A percentile compares a stretch with the other conserved stretches of the same genome.
Evolutionary conservation across 1,140 invertebrate species (phyloP).

Genomic region (Temnothorax curvispinosus): DNA sequence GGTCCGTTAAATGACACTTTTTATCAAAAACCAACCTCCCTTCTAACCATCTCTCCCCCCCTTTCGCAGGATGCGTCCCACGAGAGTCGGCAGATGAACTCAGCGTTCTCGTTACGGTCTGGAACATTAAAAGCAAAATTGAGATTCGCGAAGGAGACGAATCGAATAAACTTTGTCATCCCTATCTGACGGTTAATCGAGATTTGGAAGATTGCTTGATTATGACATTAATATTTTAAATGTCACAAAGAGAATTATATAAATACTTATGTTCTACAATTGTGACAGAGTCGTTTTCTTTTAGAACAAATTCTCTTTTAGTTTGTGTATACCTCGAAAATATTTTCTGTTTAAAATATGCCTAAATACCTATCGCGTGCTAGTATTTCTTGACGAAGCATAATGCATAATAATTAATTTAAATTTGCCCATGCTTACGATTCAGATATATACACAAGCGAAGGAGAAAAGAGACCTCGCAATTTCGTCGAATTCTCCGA

Average conservation of each 20-base stretch:
- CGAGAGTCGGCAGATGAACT: slow-evolving; percentile 36
- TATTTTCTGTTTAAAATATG: not conserved
- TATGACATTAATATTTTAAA: not conserved
- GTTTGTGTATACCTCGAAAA: not conserved
- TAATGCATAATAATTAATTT: not conserved
- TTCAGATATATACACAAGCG: no score
- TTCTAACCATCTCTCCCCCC: not conserved
- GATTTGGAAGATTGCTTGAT: not conserved
- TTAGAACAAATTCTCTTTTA: not conserved
- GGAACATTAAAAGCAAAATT: slow-evolving; percentile 23
- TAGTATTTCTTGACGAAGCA: not conserved
- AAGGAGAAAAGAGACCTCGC: not conserved
- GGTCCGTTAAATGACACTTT: slow-evolving; percentile 54
- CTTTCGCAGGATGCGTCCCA: not conserved
- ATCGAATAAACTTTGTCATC: slow-evolving; percentile 1
- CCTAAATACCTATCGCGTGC: not conserved
- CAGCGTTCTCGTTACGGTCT: not conserved
- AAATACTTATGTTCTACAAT: not conserved
- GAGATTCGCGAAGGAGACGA: not conserved
- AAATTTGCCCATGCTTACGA: not conserved
- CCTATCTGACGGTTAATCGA: not conserved
- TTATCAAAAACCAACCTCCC: slow-evolving; percentile 24
- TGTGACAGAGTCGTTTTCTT: not conserved
- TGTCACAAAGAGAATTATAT: not conserved
- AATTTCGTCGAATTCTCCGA: slow-evolving; percentile 9